phyloP scores from a whole-genome alignment of 2,797 vertebrate genomes.

The Cuniculus paca region DNA sequence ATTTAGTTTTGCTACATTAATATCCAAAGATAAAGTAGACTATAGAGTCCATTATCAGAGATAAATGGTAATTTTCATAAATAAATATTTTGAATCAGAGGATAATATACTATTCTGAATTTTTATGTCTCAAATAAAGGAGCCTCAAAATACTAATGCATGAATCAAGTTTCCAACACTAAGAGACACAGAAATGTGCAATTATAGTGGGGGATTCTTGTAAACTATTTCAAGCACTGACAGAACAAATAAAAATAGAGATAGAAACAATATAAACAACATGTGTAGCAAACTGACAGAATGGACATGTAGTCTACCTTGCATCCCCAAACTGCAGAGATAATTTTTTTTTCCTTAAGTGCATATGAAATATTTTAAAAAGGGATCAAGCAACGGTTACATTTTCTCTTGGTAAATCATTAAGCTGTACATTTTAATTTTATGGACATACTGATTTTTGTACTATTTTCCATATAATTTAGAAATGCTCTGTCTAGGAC shows the following conservation, averaged over 20 bases:
- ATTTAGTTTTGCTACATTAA: not conserved
- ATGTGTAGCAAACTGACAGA: not conserved
- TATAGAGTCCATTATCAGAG: not conserved
- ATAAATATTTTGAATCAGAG: not conserved
- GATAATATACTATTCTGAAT: not conserved
- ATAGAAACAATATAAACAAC: not conserved
- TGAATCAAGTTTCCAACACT: not conserved
- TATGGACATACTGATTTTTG: not conserved
- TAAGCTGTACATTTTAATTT: not conserved
- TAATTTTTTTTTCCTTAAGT: not conserved
- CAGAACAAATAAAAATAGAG: not conserved
- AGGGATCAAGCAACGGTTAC: not conserved
- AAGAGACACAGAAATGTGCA: not conserved
- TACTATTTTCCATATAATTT: not conserved
- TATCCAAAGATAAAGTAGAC: conserved; percentile 9
- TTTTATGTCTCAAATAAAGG: not conserved
- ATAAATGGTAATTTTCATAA: not conserved
- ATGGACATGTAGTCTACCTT: not conserved
- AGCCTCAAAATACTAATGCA: not conserved
- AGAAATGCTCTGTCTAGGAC: conserved; percentile 3
- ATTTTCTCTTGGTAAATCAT: not conserved
- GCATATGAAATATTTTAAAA: not conserved
- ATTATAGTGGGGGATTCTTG: not conserved
- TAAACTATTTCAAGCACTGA: not conserved
- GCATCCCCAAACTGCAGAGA: not conserved